Evolutionary conservation across 1,140 invertebrate genomes (phyloP).

Genomic region (Cotesia chilonis): DNA sequence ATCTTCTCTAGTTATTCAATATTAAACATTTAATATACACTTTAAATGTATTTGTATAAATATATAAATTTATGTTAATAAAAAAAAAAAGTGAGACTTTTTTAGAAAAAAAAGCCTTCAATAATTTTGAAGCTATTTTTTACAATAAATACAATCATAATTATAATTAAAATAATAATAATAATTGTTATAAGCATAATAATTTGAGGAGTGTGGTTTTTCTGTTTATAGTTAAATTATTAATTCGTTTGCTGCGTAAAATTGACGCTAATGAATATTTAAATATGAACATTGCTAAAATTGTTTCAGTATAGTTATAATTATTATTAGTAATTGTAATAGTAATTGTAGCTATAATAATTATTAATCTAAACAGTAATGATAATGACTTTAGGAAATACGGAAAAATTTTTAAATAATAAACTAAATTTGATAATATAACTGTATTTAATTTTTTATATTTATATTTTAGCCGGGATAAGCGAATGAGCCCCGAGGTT

Average conservation of each 20-base stretch:
- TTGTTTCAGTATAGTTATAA: too few species aligned
- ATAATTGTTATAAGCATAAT: neutral
- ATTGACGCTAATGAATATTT: too few species aligned
- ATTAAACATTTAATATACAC: constrained; percentile 14
- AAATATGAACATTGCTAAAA: too few species aligned
- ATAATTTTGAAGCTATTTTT: neutral
- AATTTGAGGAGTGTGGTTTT: constrained; percentile 18
- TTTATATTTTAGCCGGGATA: constrained; percentile 32
- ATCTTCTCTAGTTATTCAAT: neutral
- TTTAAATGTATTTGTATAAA: neutral
- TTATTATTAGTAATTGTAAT: neutral
- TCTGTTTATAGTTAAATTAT: neutral
- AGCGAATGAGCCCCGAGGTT: constrained; percentile 46
- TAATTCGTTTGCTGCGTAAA: too few species aligned
- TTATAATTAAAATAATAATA: neutral
- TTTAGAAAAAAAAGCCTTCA: too few species aligned
- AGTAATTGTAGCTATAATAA: neutral
- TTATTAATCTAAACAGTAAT: constrained; percentile 1
- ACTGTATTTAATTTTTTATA: neutral
- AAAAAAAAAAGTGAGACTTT: too few species aligned
- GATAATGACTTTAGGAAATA: constrained; percentile 10
- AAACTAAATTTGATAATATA: constrained; percentile 6
- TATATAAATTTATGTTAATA: too few species aligned
- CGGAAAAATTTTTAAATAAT: neutral
- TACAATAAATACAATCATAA: constrained; percentile 1